These are phyloP conservation scores for Drosophila triauraria DNA, from an alignment of 1,140 invertebrate genomes.

Conservation along the genomic window DNA sequence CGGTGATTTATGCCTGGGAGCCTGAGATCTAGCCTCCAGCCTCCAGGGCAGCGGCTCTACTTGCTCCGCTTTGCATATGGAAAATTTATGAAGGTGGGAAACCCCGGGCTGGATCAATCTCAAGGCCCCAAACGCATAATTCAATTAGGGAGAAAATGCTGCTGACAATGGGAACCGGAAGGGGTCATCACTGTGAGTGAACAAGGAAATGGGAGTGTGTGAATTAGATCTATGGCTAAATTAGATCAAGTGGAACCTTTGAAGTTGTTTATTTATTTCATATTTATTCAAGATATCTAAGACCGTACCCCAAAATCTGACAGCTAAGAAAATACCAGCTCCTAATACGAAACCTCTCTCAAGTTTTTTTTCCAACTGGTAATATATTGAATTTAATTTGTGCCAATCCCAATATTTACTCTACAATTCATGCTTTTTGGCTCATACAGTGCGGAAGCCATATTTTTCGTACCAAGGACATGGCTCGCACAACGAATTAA, in stretches of 20 bases:
- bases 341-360: background rate
- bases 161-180: slow-evolving; percentile 55
- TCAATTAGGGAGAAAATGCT: slow-evolving; percentile 52
- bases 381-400: slow-evolving; percentile 4
- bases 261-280: background rate
- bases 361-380: background rate
- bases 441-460: slow-evolving; percentile 53
- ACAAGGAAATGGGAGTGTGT: slow-evolving; percentile 1
- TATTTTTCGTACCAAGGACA: slow-evolving; percentile 62
- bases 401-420: slow-evolving; percentile 24
- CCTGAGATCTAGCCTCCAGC: slow-evolving; percentile 24
- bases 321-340: background rate
- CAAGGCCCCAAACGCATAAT: slow-evolving; percentile 64
- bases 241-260: background rate
- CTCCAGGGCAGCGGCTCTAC: slow-evolving; percentile 18
- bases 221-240: background rate
- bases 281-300: background rate
- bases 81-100: slow-evolving; percentile 77
- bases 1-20: slow-evolving; percentile 78
- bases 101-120: slow-evolving; percentile 33
- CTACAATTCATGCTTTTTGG: background rate
- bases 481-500: slow-evolving; percentile 57
- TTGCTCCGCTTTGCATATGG: slow-evolving; percentile 55
- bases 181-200: background rate
- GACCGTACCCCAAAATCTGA: too few species aligned